A percentile compares a stretch with the other conserved stretches of the same genome.
Conservation (phyloP, 2,797 vertebrate species). For the Helicolenus hilgendorfi region DNA sequence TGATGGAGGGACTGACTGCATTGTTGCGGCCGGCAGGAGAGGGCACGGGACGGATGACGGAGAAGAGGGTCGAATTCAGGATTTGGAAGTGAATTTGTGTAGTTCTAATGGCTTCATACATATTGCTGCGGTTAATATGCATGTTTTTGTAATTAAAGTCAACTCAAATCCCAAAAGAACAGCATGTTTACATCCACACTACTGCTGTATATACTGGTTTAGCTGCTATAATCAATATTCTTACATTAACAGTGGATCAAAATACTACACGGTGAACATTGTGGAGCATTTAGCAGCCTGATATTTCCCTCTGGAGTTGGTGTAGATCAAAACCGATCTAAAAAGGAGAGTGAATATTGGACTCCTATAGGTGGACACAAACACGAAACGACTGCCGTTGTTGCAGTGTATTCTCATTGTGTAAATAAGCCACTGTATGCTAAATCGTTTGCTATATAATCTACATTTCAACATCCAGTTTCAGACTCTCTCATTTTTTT, state of each 20-base stretch:
- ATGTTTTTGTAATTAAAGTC: background rate
- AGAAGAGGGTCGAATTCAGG: background rate
- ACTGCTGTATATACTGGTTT: background rate
- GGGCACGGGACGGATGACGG: background rate
- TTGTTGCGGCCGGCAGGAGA: conserved; percentile 3
- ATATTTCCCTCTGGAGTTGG: background rate
- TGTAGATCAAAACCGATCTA: background rate
- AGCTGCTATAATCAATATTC: background rate
- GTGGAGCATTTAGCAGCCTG: background rate
- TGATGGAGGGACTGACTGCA: conserved; percentile 56
- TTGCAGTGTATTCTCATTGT: background rate
- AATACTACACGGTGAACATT: background rate
- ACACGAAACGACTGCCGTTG: background rate
- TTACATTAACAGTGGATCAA: background rate
- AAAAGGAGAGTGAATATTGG: background rate
- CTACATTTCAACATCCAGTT: background rate
- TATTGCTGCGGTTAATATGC: background rate
- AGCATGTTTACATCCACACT: background rate
- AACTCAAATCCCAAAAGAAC: background rate
- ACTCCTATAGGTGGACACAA: background rate
- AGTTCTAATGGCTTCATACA: background rate
- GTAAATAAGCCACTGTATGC: background rate
- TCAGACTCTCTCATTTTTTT: background rate
- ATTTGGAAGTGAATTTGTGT: background rate
- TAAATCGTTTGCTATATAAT: background rate